Percentiles rank a stretch among this genome's conserved stretches.
These are phyloP conservation scores for Dasysyrphus tricinctus DNA, from an alignment of 2,888 invertebrate species.

Conservation along the genomic window DNA sequence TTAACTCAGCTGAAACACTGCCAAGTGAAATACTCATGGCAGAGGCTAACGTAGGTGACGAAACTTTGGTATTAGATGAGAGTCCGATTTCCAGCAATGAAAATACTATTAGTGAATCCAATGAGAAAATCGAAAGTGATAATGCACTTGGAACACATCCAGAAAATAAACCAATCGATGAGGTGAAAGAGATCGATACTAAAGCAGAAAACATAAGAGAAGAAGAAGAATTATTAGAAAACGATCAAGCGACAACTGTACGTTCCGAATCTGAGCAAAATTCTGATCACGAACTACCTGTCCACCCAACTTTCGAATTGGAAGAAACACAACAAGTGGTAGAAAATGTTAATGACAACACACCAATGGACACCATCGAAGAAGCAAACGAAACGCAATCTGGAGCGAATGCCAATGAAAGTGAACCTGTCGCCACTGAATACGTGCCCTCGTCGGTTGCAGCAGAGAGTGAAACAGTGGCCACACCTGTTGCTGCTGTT, in stretches of 20 bases:
- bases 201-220: slow-evolving; percentile 11
- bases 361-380: slow-evolving; percentile 16
- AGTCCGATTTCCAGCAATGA: slow-evolving; percentile 48
- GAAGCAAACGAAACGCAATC: slow-evolving; percentile 53
- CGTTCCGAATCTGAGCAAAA: slow-evolving; percentile 30
- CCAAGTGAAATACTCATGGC: slow-evolving; percentile 50
- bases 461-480: slow-evolving; percentile 78
- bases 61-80: slow-evolving; percentile 33
- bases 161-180: slow-evolving; percentile 44
- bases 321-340: slow-evolving; percentile 44
- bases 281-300: slow-evolving; percentile 55
- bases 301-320: slow-evolving; percentile 69
- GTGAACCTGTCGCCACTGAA: slow-evolving; percentile 64
- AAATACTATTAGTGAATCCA: slow-evolving; percentile 42
- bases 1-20: slow-evolving; percentile 32
- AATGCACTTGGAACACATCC: slow-evolving; percentile 42
- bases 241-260: slow-evolving; percentile 42
- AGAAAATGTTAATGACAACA: slow-evolving; percentile 52
- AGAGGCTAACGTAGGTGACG: slow-evolving; percentile 32
- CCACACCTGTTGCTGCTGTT: slow-evolving; percentile 67
- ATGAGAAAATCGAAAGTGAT: slow-evolving; percentile 72
- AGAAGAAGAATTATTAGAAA: slow-evolving; percentile 54
- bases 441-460: slow-evolving; percentile 32
- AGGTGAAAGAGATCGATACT: slow-evolving; percentile 21
- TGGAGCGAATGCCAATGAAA: slow-evolving; percentile 65